Base-by-base conservation (phyloP, 1,140 invertebrate species). In the Macrosteles quadrilineatus region DNA sequence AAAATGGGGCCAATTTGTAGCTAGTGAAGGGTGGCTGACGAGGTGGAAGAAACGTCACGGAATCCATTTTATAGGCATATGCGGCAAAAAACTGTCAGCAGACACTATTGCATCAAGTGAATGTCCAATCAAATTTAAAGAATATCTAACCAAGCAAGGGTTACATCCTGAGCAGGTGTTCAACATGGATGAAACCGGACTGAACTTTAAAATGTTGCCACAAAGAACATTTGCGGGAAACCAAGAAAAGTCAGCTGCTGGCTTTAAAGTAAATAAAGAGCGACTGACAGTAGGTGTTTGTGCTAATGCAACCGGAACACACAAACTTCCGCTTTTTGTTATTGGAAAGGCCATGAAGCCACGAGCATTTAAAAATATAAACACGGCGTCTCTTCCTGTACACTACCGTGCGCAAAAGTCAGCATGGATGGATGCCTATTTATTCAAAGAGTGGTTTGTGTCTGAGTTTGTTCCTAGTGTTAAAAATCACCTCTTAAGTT, bases 341-440 rank as follows among this genome's bases (percentile, higher is more conserved):
- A 74, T 77, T 14, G 74, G 73, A 43, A 77, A 77, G 72, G 68
- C 70, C 4, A 66, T 73, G 71, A 78, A 76, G 30, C 75, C 73
- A 31, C 65, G 66, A 19, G 72, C 68, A 27, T 75, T 77, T 14
- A 76, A 74, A 71, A 70, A 71, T 66, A 25, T 71, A 2, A 71
- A 71, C 55, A 67, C 57, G 17, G 21, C 66, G 32, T 19, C 55
- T 64, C 47, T 75, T 14, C 69, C 74, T 59, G 74, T 73, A 0
- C 63, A 25, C 21, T 80, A 79, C 66, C 3, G 64, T 1, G 43
- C 66, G n/a, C 75, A 77, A 70, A 73, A 62, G 69, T n/a, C 71
- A 59, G 76, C 74, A 21, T 40, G 36, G 36, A 40, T 17, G 17
- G 36, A 40, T 17, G 36, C 36, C 6, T 40, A 40, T 40, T 40